phyloP scores from a whole-genome alignment of 1,140 invertebrate genomes.

The Adoxophyes honmai region DNA sequence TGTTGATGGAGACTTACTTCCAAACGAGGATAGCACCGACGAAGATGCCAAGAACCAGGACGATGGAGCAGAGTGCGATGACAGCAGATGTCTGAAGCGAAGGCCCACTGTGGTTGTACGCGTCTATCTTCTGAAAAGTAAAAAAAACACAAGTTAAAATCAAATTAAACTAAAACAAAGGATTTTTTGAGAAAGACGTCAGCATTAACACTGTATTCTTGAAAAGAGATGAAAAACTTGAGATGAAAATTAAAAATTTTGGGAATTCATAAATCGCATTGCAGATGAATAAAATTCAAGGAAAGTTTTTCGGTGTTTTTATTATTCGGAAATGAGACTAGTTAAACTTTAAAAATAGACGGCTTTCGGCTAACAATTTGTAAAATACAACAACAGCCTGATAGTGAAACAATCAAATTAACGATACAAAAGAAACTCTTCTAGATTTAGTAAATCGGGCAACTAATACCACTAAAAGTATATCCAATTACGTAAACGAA shows the following conservation, averaged over 20 bases:
- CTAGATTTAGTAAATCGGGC: no score
- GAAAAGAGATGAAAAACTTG: no score
- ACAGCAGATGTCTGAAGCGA: conserved; percentile 86
- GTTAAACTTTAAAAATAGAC: background rate
- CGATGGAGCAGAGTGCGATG: conserved; percentile 85
- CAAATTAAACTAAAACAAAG: no score
- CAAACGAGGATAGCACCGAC: conserved; percentile 86
- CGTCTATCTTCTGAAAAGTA: conserved; percentile 87
- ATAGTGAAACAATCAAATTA: no score
- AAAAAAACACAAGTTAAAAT: conserved; percentile 25
- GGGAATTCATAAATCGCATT: no score
- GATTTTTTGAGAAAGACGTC: no score
- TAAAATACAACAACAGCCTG: background rate
- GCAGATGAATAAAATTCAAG: no score
- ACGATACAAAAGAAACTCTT: no score
- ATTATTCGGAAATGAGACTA: background rate
- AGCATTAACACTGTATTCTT: no score
- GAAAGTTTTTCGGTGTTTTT: no score
- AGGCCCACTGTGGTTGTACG: conserved; percentile 86
- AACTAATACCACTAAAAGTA: conserved; percentile 13
- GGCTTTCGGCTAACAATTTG: background rate
- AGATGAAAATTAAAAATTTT: no score
- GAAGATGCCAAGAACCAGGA: conserved; percentile 84
- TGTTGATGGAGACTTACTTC: conserved; percentile 82
- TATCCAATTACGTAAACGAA: conserved; percentile 20